Conservation (phyloP, 2,797 vertebrate species). For the Phoxinus dragarum region DNA sequence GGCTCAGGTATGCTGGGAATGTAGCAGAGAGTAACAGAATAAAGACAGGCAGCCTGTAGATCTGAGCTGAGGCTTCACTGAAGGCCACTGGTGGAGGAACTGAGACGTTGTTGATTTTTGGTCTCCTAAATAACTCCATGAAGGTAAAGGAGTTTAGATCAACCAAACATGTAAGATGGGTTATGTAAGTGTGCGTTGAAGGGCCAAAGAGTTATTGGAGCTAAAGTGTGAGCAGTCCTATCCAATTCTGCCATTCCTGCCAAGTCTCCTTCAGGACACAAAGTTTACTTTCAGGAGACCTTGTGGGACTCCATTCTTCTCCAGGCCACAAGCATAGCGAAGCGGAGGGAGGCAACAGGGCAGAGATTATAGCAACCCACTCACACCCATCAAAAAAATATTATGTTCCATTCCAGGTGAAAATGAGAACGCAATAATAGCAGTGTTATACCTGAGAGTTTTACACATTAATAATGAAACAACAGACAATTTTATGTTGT, state of each 20-base stretch:
- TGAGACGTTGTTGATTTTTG: background rate
- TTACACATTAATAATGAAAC: background rate
- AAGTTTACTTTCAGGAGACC: slow-evolving; percentile 62
- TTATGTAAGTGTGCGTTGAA: slow-evolving; percentile 22
- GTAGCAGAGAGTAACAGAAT: slow-evolving; percentile 40
- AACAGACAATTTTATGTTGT: background rate
- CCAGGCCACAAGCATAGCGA: background rate
- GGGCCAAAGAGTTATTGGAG: slow-evolving; percentile 32
- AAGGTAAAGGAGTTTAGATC: background rate
- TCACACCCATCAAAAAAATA: slow-evolving; percentile 52
- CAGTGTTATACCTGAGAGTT: background rate
- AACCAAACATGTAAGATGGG: slow-evolving; percentile 9
- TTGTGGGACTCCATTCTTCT: slow-evolving; percentile 58
- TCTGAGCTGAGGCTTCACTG: background rate
- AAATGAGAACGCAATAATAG: slow-evolving; percentile 44
- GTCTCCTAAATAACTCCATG: background rate
- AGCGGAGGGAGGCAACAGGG: slow-evolving; percentile 25
- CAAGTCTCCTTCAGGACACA: slow-evolving; percentile 59
- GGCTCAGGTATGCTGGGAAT: slow-evolving; percentile 62
- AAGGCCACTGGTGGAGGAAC: background rate
- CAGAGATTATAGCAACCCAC: slow-evolving; percentile 42
- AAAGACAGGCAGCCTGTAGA: slow-evolving; percentile 1
- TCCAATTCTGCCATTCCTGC: slow-evolving; percentile 55
- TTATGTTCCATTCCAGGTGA: slow-evolving; percentile 44
- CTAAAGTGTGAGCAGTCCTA: slow-evolving; percentile 49